Base-by-base conservation (phyloP, 2,888 invertebrate genomes). In the Criorhina ranunculi region DNA sequence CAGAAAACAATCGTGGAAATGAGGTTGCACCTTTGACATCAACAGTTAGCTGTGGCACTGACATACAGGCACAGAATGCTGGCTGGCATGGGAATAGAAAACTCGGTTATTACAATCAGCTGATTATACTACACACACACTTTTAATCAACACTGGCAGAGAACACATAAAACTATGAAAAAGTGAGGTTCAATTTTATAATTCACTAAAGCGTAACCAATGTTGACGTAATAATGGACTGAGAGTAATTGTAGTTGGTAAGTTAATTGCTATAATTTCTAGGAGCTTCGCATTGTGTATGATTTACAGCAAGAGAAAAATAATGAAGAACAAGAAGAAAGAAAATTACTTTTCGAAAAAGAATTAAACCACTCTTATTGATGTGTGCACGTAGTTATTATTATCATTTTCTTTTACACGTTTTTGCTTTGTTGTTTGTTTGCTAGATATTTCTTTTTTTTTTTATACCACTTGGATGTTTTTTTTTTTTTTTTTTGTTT, bases 131-230 rank as follows among this genome's bases (percentile, higher is more conserved):
- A n/a, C 37, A 60, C 59, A 64, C 42, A 69, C 57, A 70, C 59
- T 77, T 37, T 44, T 29, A 57, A 62, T 29, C 66, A 70, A 78
- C 67, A 69, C 46, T 17, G 55, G 72, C 17, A 17, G 15, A 59
- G 37, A 59, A 57, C 24, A 33, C 11, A 55, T 11, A 33, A 55
- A 62, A 24, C 19, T 15, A 78, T 46, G 29, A 40, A 73, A 82
- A 73, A 72, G 44, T 67, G 46, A 57, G 44, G 8, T 53, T 70
- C 66, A 76, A 75, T 80, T 80, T 80, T 76, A 46, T 76, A 85
- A 85, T 80, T 85, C 85, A 76, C 70, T 85, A 80, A 85, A 85
- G 85, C 85, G 80, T 80, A 85, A 70, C 85, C 66, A 76, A 79
- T 70, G 76, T 85, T 85, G 80, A 85, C 80, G 85, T 85, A 85